These are phyloP conservation scores for Semotilus atromaculatus DNA, from an alignment of 2,797 vertebrate genomes.

Conservation along the genomic window DNA sequence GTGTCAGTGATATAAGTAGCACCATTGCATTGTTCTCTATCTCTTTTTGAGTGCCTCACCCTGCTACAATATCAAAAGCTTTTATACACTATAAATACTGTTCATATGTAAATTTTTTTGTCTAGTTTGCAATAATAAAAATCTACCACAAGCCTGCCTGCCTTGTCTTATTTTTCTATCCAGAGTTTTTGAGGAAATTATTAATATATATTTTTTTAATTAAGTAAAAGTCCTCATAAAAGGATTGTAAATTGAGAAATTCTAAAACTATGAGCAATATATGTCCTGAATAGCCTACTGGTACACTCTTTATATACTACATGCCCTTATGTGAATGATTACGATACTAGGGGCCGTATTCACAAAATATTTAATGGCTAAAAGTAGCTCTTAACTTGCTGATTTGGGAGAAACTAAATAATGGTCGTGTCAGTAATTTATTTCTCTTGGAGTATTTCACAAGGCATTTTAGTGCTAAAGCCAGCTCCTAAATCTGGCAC, in stretches of 20 bases:
- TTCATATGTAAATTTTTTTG: constrained; percentile 58
- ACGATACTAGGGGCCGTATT: not conserved
- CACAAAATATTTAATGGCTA: no score
- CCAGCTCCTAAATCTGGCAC: no score
- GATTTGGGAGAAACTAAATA: no score
- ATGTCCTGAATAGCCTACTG: not conserved
- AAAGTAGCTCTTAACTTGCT: no score
- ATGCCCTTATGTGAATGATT: not conserved
- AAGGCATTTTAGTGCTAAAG: no score
- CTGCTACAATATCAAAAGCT: constrained; percentile 37
- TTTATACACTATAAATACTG: constrained; percentile 51
- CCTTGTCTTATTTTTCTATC: not conserved
- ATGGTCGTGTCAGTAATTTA: no score
- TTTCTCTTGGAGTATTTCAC: no score
- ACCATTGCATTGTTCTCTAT: not conserved
- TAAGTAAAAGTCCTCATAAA: not conserved
- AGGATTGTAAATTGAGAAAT: not conserved
- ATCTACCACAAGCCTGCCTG: constrained; percentile 18
- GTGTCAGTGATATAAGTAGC: not conserved
- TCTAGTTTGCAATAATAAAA: constrained; percentile 62
- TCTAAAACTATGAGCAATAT: not conserved
- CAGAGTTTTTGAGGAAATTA: not conserved
- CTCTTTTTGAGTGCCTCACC: constrained; percentile 36
- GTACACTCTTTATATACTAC: not conserved
- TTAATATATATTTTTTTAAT: not conserved